Percentiles rank a stretch among this genome's conserved stretches.
Evolutionary conservation across 2,113 vertebrate genomes (phyloP).

Genomic region (Syngnathus scovelli): DNA sequence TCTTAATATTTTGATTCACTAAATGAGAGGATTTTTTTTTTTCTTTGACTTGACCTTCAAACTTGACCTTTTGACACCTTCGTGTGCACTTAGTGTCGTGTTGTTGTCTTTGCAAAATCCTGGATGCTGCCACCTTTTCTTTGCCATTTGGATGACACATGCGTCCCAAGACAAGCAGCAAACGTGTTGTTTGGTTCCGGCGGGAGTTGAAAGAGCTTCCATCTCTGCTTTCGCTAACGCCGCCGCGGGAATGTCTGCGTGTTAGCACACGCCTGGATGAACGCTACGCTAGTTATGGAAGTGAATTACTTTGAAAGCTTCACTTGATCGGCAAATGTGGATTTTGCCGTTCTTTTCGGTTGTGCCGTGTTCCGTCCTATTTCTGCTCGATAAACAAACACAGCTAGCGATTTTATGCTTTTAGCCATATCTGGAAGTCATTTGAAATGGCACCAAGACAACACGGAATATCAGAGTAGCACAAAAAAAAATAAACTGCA

Average conservation of each 20-base stretch:
- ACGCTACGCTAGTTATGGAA: not conserved
- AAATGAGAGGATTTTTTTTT: not conserved
- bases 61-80: constrained; percentile 29
- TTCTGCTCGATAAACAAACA: too few species aligned
- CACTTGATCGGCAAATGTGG: too few species aligned
- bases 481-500: too few species aligned
- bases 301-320: not conserved
- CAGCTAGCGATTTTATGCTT: too few species aligned
- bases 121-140: constrained; percentile 16
- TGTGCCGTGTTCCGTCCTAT: too few species aligned
- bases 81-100: not conserved
- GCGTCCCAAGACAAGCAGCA: constrained; percentile 17
- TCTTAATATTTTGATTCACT: not conserved
- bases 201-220: constrained; percentile 34
- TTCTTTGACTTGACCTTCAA: constrained; percentile 8
- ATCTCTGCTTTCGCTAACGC: constrained; percentile 5
- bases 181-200: constrained; percentile 39
- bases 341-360: too few species aligned
- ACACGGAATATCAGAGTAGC: too few species aligned
- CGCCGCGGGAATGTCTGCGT: not conserved
- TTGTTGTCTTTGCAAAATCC: constrained; percentile 31
- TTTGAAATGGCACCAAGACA: too few species aligned
- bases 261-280: constrained; percentile 25
- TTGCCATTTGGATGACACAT: constrained; percentile 39
- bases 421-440: too few species aligned